Base-by-base conservation (phyloP, 2,113 vertebrate species). In the Cricetomys ansorgei region DNA sequence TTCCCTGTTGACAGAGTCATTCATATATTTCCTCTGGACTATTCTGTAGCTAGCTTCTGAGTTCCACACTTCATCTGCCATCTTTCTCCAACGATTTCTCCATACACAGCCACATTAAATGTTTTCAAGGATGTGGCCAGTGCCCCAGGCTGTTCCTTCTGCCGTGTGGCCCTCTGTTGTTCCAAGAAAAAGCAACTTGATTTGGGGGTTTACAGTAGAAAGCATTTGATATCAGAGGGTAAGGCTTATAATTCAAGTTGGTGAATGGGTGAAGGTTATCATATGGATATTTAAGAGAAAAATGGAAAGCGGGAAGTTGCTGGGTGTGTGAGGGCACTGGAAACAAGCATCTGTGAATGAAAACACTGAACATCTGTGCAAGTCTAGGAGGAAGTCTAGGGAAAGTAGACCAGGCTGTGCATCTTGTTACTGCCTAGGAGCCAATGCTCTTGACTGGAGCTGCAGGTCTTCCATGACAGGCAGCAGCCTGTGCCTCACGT, bases 381-480 rank as follows among this genome's bases (percentile, higher is more conserved):
- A 81, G 40, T n/a, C n/a, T 37, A 17, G 65, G 62, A 65, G 59
- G 34, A 4, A 9, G 17, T 72, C 43, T 69, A 40, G 64, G 50
- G 7, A 69, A 83, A 31, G 13, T 5, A 45, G 43, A 53, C 29
- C 48, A 34, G 40, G 37, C 43, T 2, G 27, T 75, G 45, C 29
- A 27, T 21, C n/a, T 5, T 55, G 27, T 3, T 3, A 37, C 23
- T 31, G 11, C 13, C 40, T 23, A 3, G 0, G 6, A 0, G 0
- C 29, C 62, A 43, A 50, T 23, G 15, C 16, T 92, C 45, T 13
- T 15, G 4, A 37, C 45, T 84, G 55, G 55, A 31, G 11, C 2
- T 23, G 2, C 17, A 2, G 21, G 37, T 81, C 50, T 84, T 62
- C 37, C 40, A 13, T 2, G 4, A 67, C 7, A 59, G 19, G 65